Evolutionary conservation across 2,888 invertebrate species (phyloP).

Genomic region (Mechanitis mazaeus): DNA sequence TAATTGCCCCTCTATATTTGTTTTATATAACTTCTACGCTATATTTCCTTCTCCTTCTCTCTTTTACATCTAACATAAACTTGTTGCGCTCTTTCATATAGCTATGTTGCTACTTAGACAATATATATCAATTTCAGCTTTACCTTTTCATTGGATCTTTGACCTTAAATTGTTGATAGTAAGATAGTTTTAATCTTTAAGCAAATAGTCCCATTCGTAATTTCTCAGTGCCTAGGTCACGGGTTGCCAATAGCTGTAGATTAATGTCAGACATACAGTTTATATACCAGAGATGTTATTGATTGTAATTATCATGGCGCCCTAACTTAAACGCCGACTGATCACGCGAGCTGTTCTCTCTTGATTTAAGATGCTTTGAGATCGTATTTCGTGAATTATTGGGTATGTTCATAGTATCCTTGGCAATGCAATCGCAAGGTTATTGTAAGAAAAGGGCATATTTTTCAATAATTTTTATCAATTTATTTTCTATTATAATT

Average conservation of each 20-base stretch:
- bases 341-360: constrained; percentile 52
- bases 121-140: constrained; percentile 58
- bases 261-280: constrained; percentile 54
- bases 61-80: constrained; percentile 2
- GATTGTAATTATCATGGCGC: constrained; percentile 70
- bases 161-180: constrained; percentile 14
- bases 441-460: no score
- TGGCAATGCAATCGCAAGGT: no score
- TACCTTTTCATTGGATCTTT: constrained; percentile 23
- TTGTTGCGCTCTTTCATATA: constrained; percentile 34
- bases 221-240: constrained; percentile 15
- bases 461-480: no score
- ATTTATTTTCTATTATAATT: no score
- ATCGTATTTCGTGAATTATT: no score
- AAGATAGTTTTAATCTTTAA: constrained; percentile 16
- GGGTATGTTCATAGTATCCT: no score
- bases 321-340: constrained; percentile 53
- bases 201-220: constrained; percentile 18
- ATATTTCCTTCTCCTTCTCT: constrained; percentile 26
- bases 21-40: constrained; percentile 53
- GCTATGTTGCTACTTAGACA: constrained; percentile 51
- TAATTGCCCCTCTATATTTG: constrained; percentile 65
- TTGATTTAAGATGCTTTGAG: constrained; percentile 41
- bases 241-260: constrained; percentile 37
- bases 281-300: constrained; percentile 53